Base-by-base conservation (phyloP, 2,888 invertebrate genomes). In the Volucella inanis region DNA sequence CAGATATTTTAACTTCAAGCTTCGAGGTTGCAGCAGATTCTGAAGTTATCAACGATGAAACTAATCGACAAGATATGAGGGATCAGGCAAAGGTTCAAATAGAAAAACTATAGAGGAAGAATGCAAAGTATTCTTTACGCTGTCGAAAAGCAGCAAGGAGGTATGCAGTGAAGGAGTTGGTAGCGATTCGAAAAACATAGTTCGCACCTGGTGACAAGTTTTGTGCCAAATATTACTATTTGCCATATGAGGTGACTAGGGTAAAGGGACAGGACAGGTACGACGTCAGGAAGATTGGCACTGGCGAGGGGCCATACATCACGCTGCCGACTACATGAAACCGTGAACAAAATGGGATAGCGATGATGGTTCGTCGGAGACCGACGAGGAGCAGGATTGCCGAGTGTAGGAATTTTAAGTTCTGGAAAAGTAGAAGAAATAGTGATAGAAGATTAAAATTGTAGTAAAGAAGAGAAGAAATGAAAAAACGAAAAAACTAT, bases 1-100 rank as follows among this genome's bases (percentile, higher is more conserved):
- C 70, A 79, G 41, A 88, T 89, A 41, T 90, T 6, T 22, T 89
- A 88, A 65, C 87, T 87, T 83, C 18, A 80, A 54, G 77, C 89
- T 9, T 75, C 71, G 9, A 57, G 57, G 15, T 39, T 57, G 57
- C 41, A 39, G 14, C 57, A 39, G 57, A 57, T 57, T 57, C 39
- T 57, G 3, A 57, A 57, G 2, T 57, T 14, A 57, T 12, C 57
- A 1, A 57, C 39, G 8, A 57, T 41, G 72, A 50, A 11, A n/a
- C 57, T 12, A 41, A 57, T 12, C 57, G 14, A 39, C 57, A 39
- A 39, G 39, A 38, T 15, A 57, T 57, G 57, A 57, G 57, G 15
- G 41, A 57, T 0, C 39, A 57, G 41, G 41, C 45, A 61, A 61
- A 45, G 12, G 12, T 8, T 4, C 2, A 45, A 22, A 61, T 45